A percentile compares a stretch with the other conserved stretches of the same genome.
phyloP scores from a whole-genome alignment of 1,140 invertebrate genomes.

The Ericerus pela region DNA sequence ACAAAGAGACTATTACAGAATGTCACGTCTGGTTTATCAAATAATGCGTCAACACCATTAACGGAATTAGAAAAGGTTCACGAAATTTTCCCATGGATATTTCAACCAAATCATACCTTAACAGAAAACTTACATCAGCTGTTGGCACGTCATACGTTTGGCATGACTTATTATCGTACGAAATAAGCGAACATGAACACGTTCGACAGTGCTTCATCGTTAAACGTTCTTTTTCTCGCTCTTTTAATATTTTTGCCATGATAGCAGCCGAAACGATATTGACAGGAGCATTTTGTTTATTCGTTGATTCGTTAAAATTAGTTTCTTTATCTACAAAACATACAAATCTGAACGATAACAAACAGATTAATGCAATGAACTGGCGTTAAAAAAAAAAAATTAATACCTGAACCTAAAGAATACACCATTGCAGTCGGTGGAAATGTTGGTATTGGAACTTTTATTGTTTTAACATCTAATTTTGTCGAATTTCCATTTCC shows the following conservation, averaged over 20 bases:
- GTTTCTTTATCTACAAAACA: slow-evolving; percentile 25
- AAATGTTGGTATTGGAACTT: slow-evolving; percentile 68
- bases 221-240: slow-evolving; percentile 52
- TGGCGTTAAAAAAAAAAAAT: no score
- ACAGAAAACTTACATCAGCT: no score
- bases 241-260: slow-evolving; percentile 84
- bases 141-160: slow-evolving; percentile 5
- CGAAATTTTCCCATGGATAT: no score
- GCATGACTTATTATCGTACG: neutral
- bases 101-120: no score
- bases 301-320: slow-evolving; percentile 21
- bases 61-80: no score
- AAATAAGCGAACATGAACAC: slow-evolving; percentile 44
- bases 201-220: slow-evolving; percentile 61
- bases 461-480: slow-evolving; percentile 48
- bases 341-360: neutral
- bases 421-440: slow-evolving; percentile 80
- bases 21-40: no score
- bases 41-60: no score
- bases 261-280: slow-evolving; percentile 81
- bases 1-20: no score
- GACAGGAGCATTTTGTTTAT: slow-evolving; percentile 29
- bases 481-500: slow-evolving; percentile 27
- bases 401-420: slow-evolving; percentile 44
- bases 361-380: neutral